Base-by-base conservation (phyloP, 2,113 vertebrate genomes). In the Notarius quadriscutis region DNA sequence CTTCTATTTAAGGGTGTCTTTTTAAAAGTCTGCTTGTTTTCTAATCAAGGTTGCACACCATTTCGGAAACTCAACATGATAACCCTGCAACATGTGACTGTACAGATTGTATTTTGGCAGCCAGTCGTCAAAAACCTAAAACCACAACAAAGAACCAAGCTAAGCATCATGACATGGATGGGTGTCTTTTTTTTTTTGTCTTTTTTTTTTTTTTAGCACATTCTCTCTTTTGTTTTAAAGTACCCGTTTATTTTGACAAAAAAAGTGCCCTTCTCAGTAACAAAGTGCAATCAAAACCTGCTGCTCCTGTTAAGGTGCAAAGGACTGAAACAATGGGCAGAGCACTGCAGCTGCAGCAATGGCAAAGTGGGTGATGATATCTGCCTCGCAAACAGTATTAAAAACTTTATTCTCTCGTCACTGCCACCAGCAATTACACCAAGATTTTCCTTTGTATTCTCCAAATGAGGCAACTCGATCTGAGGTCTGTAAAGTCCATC, bases 271-370 rank as follows among this genome's bases (percentile, higher is more conserved):
- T 91, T 93, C 91, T 94, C 91, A 90, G 90, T 94, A 94, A 95
- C 93, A 96, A 95, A 96, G 95, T 96, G 95, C 94, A 93, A 93
- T 93, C 91, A 91, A 85, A 91, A 93, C 92, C 92, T 92, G 93
- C 90, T 79, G 93, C 89, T 92, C 91, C 90, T 87, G 91, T 89
- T 91, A 95, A 95, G 93, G 94, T 95, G 95, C 94, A 92, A 92
- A 91, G 89, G 90, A 90, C 90, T 88, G 87, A 92, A 84, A 92
- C 89, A 85, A 72, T 72, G 51, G 53, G 83, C 89, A 91, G 86
- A 91, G 90, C 90, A 85, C 86, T 85, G 86, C 84, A 86, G 83
- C 85, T 83, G 86, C 85, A 86, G 83, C 86, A 89, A 81, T 77
- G 86, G 85, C 50, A 20, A 90, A 11, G 82, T 81, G 82, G 48